These are phyloP conservation scores for Steinernema scapterisci DNA, from an alignment of 2,888 invertebrate species.

Conservation along the genomic window DNA sequence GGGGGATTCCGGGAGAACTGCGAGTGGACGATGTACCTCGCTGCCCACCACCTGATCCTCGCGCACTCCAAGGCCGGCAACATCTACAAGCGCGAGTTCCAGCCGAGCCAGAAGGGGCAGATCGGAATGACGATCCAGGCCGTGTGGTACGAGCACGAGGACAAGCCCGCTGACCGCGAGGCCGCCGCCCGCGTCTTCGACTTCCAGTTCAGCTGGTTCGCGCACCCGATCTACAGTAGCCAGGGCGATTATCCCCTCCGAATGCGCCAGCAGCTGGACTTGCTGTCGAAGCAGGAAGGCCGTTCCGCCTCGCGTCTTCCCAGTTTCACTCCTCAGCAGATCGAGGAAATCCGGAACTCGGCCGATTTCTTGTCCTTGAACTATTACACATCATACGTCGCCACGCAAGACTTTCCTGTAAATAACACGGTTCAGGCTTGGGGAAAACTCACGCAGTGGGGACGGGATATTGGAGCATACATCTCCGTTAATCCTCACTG, in stretches of 20 bases:
- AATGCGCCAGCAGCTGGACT: conserved; percentile 31
- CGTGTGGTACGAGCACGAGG: conserved; percentile 29
- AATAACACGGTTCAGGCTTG: conserved; percentile 20
- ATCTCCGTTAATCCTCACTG: conserved; percentile 20
- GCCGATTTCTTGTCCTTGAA: conserved; percentile 79
- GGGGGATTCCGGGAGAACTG: conserved; percentile 35
- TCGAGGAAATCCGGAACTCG: conserved; percentile 70
- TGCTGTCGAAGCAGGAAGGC: conserved; percentile 56
- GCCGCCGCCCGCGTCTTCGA: conserved; percentile 36
- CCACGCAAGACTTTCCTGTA: conserved; percentile 12
- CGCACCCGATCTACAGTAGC: conserved; percentile 40
- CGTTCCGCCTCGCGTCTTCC: conserved; percentile 61
- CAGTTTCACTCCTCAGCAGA: conserved; percentile 66
- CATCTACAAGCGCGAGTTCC: conserved; percentile 74
- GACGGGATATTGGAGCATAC: background rate
- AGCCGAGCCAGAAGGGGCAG: conserved; percentile 44
- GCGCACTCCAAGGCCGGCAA: conserved; percentile 76
- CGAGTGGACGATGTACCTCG: conserved; percentile 71
- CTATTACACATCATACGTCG: conserved; percentile 73
- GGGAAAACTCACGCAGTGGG: conserved; percentile 22
- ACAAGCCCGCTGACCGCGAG: conserved; percentile 28
- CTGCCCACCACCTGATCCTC: conserved; percentile 74
- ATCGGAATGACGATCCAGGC: conserved; percentile 38
- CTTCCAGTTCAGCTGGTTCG: conserved; percentile 42
- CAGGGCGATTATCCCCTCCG: conserved; percentile 38